These are phyloP conservation scores for Caradrina clavipalpis DNA, from an alignment of 2,888 invertebrate genomes.

Conservation along the genomic window DNA sequence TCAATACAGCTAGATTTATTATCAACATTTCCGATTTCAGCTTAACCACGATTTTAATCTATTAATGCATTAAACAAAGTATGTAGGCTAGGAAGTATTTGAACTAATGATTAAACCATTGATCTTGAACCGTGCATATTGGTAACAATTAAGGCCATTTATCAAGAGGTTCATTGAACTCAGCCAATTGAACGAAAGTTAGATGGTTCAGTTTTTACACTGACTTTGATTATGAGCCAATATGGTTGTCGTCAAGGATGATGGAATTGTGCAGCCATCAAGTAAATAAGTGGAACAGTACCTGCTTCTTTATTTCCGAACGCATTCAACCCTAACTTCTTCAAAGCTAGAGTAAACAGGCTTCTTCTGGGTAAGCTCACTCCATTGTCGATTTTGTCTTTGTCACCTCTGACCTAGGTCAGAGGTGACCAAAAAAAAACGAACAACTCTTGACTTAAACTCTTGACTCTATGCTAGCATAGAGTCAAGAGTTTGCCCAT, in stretches of 20 bases:
- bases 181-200: conserved; percentile 38
- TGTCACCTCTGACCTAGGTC: too few species aligned
- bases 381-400: too few species aligned
- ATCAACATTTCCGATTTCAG: conserved; percentile 1
- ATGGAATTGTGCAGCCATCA: background rate
- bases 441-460: too few species aligned
- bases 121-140: conserved; percentile 28
- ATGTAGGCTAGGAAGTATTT: conserved; percentile 14
- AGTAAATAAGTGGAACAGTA: too few species aligned
- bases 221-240: conserved; percentile 4
- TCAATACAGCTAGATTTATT: background rate
- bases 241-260: background rate
- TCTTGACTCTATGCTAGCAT: too few species aligned
- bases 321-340: too few species aligned
- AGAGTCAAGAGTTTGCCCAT: too few species aligned
- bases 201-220: conserved; percentile 11
- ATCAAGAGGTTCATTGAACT: conserved; percentile 47
- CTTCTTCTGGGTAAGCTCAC: too few species aligned
- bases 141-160: conserved; percentile 35
- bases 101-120: conserved; percentile 29
- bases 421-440: too few species aligned
- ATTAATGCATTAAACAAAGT: conserved; percentile 10
- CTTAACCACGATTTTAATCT: conserved; percentile 4
- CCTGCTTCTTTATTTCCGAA: too few species aligned
- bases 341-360: too few species aligned